A percentile compares a stretch with the other conserved stretches of the same genome.
These are phyloP conservation scores for Zaprionus tsacasi DNA, from an alignment of 1,140 invertebrate genomes.

Conservation along the genomic window DNA sequence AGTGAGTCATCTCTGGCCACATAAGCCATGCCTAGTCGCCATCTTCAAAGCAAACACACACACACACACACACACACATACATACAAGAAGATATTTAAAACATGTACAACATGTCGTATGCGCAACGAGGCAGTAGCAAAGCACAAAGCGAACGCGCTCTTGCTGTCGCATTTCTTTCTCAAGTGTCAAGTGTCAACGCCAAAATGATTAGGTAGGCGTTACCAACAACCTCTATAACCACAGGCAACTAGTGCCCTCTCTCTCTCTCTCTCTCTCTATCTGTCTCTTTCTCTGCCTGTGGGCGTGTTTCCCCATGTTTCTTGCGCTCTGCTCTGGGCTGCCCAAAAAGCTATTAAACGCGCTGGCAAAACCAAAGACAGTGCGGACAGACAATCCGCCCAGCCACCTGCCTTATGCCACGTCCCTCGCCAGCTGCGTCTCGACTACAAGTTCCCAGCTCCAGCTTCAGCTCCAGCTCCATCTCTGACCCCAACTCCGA, in stretches of 20 bases:
- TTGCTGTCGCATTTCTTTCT: conserved; percentile 56
- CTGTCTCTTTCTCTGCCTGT: conserved; percentile 18
- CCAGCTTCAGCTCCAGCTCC: background rate
- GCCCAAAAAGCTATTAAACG: conserved; percentile 65
- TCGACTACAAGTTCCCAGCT: conserved; percentile 15
- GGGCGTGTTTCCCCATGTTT: conserved; percentile 49
- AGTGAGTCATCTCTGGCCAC: background rate
- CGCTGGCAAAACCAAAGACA: conserved; percentile 29
- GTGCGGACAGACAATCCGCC: conserved; percentile 12
- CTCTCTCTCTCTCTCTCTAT: conserved; percentile 29
- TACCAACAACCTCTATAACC: conserved; percentile 44
- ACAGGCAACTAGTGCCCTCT: conserved; percentile 45
- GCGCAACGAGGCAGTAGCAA: conserved; percentile 23
- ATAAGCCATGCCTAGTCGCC: conserved; percentile 2
- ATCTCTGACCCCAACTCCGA: background rate
- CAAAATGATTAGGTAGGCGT: conserved; percentile 82
- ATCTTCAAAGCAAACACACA: conserved; percentile 53
- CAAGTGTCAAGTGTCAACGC: conserved; percentile 80
- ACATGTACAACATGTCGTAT: conserved; percentile 49
- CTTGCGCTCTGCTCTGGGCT: conserved; percentile 15
- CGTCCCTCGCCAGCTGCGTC: conserved; percentile 53
- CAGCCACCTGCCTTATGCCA: conserved; percentile 5
- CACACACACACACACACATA: conserved; percentile 22
- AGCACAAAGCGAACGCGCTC: conserved; percentile 28
- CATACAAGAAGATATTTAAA: conserved; percentile 43